Conservation (phyloP, 2,888 invertebrate species). For the Lordiphosa andalusiaca region DNA sequence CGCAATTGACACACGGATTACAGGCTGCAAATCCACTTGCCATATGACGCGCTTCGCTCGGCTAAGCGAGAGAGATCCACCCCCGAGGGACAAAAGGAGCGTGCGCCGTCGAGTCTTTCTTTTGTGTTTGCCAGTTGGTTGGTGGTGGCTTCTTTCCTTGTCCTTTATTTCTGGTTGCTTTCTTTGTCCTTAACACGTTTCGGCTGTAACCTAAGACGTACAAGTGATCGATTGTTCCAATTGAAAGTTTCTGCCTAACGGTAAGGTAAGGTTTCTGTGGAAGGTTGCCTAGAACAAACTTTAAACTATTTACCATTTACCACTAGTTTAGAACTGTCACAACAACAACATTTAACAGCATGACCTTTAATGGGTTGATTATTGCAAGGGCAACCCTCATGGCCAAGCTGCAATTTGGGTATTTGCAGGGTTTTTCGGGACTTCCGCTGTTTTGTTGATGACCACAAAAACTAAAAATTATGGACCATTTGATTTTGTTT, state of each 20-base stretch:
- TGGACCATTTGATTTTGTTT: slow-evolving; percentile 12
- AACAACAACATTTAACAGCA: slow-evolving; percentile 1
- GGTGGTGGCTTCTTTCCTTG: slow-evolving; percentile 9
- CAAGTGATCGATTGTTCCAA: background rate
- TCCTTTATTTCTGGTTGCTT: slow-evolving; percentile 13
- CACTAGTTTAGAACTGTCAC: slow-evolving; percentile 2
- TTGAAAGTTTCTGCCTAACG: background rate
- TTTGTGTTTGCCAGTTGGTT: background rate
- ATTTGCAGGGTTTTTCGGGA: background rate
- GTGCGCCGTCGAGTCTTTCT: too few relatives aligned
- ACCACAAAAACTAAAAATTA: slow-evolving; percentile 13
- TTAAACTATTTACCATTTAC: too few relatives aligned
- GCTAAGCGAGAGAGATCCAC: slow-evolving; percentile 2
- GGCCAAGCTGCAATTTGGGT: background rate
- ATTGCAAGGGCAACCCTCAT: slow-evolving; percentile 9
- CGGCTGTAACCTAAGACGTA: slow-evolving; percentile 60
- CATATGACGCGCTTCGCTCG: slow-evolving; percentile 52
- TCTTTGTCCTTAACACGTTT: slow-evolving; percentile 60
- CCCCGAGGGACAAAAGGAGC: too few relatives aligned
- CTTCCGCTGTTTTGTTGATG: slow-evolving; percentile 7
- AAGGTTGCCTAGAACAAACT: background rate
- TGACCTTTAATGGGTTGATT: slow-evolving; percentile 13
- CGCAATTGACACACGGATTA: slow-evolving; percentile 51
- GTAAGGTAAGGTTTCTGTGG: too few relatives aligned
- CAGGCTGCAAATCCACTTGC: slow-evolving; percentile 68